Conservation (phyloP, 2,888 invertebrate species). For the Rhynchonema sp. region DNA sequence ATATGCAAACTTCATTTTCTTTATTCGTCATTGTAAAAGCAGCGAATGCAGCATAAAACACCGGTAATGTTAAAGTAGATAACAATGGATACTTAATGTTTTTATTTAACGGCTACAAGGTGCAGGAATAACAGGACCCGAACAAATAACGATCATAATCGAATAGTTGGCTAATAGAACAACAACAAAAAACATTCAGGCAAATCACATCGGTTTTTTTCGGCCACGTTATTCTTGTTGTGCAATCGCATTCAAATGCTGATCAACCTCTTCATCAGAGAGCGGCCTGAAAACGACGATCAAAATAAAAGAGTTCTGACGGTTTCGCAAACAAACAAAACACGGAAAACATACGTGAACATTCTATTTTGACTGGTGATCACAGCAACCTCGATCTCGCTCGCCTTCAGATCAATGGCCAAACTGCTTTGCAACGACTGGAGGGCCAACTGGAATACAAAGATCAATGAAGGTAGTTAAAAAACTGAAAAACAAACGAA, state of each 20-base stretch:
- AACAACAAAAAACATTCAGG: no score
- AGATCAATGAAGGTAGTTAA: not conserved
- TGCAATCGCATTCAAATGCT: constrained; percentile 23
- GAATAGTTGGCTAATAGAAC: no score
- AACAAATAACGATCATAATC: no score
- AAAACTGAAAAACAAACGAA: not conserved
- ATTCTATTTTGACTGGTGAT: constrained; percentile 60
- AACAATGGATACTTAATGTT: no score
- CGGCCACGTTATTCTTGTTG: constrained; percentile 23
- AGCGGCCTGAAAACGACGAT: constrained; percentile 13
- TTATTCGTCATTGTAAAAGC: no score
- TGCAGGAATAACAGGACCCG: no score
- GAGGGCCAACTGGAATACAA: constrained; percentile 15
- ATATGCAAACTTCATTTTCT: no score
- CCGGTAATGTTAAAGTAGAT: no score
- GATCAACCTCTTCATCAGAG: constrained; percentile 20
- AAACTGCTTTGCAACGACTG: constrained; percentile 63
- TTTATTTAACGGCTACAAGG: no score
- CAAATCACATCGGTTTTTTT: no score
- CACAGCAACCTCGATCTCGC: constrained; percentile 84
- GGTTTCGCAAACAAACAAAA: not conserved
- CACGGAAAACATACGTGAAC: constrained; percentile 43
- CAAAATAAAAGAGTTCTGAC: not conserved
- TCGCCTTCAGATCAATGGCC: constrained; percentile 87
- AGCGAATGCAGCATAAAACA: no score